These are phyloP conservation scores for Capromys pilorides DNA, from an alignment of 2,797 vertebrate species.

Conservation along the genomic window DNA sequence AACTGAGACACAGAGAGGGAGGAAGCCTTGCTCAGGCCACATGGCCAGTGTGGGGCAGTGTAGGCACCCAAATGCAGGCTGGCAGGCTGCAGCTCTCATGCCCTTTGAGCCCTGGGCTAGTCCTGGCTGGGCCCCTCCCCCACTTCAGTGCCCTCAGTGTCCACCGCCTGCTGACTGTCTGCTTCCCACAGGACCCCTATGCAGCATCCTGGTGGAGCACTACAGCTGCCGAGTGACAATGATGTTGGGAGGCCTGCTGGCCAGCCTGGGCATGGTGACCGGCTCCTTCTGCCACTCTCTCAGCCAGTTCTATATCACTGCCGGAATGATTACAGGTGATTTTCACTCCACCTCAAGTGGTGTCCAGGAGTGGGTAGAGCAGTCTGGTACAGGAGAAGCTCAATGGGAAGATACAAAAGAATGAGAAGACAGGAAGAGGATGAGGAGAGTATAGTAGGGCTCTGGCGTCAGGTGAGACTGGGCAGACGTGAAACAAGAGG, in stretches of 20 bases:
- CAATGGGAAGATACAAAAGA: neutral
- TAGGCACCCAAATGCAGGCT: neutral
- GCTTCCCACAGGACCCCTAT: constrained; percentile 90
- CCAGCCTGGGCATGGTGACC: constrained; percentile 92
- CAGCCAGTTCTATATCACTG: constrained; percentile 91
- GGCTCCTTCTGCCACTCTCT: constrained; percentile 92
- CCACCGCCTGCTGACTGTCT: neutral
- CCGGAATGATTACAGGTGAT: constrained; percentile 94
- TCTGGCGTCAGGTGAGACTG: neutral
- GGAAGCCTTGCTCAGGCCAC: neutral
- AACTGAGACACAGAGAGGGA: neutral
- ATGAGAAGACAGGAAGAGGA: neutral
- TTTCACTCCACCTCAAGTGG: neutral
- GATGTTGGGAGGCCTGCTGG: constrained; percentile 94
- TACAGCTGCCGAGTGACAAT: constrained; percentile 91
- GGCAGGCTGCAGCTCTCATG: neutral
- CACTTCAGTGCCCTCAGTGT: too few species aligned
- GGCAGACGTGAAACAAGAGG: neutral
- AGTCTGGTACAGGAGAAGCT: neutral
- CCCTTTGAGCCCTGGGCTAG: neutral
- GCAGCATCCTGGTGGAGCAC: constrained; percentile 91
- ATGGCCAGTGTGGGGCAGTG: neutral
- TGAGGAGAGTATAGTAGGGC: neutral
- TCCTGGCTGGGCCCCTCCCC: neutral
- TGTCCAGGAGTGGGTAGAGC: neutral